Base-by-base conservation (phyloP, 2,113 vertebrate species). In the Salvelinus namaycush region DNA sequence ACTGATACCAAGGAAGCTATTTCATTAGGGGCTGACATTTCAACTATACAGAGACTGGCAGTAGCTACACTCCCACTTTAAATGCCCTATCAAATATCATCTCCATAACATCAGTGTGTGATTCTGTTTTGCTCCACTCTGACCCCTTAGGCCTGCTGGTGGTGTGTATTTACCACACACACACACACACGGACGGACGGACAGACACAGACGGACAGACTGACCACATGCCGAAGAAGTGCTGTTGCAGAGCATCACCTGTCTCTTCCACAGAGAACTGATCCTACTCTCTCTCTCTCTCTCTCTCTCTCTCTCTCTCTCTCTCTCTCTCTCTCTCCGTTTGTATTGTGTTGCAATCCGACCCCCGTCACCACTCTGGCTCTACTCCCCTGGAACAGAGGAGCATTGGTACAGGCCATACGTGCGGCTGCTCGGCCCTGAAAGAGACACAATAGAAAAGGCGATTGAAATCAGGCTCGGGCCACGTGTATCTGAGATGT, bases 401-500 rank as follows among this genome's bases (percentile, higher is more conserved):
- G 75, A 87, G 76, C 79, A 48, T 27, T 24, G 34, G 62, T 77
- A 76, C 74, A 22, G 34, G n/a, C 74, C 22, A 74, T 72, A 78
- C 60, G n/a, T 22, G n/a, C 59, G 59, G 59, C 59, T 22, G n/a
- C 59, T 62, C n/a, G 2, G 59, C 20, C 12, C 66, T 79, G 76
- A 85, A 79, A 75, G 59, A 79, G 71, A 71, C 22, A 39, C 73
- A 83, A 74, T 60, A 86, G 76, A 84, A 83, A 84, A 79, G 86
- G 79, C 66, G 79, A 86, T 77, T 76, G 87, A 76, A 88, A 91
- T 85, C 81, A 85, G 24, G 79, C 79, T 75, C 70, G 29, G 27
- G 87, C 86, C 85, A 86, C 85, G 84, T 89, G 90, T 77, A 85
- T 87, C 85, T 81, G 75, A 88, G 81, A 89, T 83, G 83, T 86